These are phyloP conservation scores for Lethrus apterus DNA, from an alignment of 1,140 invertebrate genomes.

Conservation along the genomic window DNA sequence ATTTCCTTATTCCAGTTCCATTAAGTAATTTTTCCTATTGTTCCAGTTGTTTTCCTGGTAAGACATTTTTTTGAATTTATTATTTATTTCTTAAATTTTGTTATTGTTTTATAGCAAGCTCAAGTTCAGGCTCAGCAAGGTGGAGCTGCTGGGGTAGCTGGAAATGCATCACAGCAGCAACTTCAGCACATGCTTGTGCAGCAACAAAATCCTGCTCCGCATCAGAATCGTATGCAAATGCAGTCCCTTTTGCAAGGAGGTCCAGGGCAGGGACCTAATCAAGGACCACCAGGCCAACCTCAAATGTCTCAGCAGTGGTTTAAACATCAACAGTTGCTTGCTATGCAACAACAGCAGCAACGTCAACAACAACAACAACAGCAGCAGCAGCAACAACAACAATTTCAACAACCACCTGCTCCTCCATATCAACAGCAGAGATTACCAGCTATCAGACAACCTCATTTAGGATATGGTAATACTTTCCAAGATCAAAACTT, in stretches of 20 bases:
- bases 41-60: no score
- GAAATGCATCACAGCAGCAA: slow-evolving; percentile 40
- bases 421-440: slow-evolving; percentile 37
- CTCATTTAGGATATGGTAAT: slow-evolving; percentile 41
- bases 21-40: no score
- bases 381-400: slow-evolving; percentile 40
- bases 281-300: slow-evolving; percentile 41
- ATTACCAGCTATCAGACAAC: slow-evolving; percentile 41
- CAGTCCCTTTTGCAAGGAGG: slow-evolving; percentile 45
- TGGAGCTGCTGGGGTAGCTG: slow-evolving; percentile 28
- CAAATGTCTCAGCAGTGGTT: slow-evolving; percentile 42
- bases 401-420: slow-evolving; percentile 37
- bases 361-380: slow-evolving; percentile 44
- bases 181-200: slow-evolving; percentile 46
- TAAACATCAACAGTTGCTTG: slow-evolving; percentile 50
- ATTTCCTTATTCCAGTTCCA: no score
- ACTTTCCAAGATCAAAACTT: slow-evolving; percentile 40
- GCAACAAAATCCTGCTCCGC: slow-evolving; percentile 28
- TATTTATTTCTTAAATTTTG: no score
- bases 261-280: slow-evolving; percentile 35
- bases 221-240: slow-evolving; percentile 32
- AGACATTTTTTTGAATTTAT: no score
- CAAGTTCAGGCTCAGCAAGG: slow-evolving; percentile 34
- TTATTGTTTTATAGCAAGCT: slow-evolving; percentile 24
- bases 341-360: slow-evolving; percentile 47